Conservation (phyloP, 2,113 vertebrate species). For the Rhinogobius similis region DNA sequence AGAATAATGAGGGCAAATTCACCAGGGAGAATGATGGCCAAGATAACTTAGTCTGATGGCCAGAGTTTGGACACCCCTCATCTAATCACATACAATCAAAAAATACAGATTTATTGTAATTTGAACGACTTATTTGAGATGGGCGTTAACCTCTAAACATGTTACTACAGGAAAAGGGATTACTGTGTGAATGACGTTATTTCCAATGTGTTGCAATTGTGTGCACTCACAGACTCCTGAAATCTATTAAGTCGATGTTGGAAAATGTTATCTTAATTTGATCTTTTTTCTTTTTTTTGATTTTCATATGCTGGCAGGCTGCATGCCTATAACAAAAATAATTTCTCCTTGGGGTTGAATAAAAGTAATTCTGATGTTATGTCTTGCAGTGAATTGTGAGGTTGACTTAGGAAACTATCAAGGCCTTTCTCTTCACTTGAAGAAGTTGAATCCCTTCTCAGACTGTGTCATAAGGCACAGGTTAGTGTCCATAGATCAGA, state of each 20-base stretch:
- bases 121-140: not conserved
- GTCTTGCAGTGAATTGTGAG: constrained; percentile 42
- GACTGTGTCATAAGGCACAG: constrained; percentile 81
- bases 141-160: not conserved
- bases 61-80: too few relatives aligned
- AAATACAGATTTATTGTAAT: too few relatives aligned
- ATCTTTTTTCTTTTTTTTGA: too few relatives aligned
- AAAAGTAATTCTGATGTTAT: not conserved
- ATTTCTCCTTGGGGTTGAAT: not conserved
- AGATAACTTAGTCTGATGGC: too few relatives aligned
- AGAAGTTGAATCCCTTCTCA: constrained; percentile 42
- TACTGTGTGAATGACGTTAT: not conserved
- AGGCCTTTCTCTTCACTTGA: constrained; percentile 72
- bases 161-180: not conserved
- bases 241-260: not conserved
- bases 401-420: constrained; percentile 74
- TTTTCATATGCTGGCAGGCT: too few relatives aligned
- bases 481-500: constrained; percentile 51
- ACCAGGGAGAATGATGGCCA: too few relatives aligned
- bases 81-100: not conserved
- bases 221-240: not conserved
- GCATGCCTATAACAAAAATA: too few relatives aligned
- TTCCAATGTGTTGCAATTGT: not conserved
- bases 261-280: too few relatives aligned
- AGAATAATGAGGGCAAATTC: too few relatives aligned